Base-by-base conservation (phyloP, 2,113 vertebrate species). In the Xenus cinereus region DNA sequence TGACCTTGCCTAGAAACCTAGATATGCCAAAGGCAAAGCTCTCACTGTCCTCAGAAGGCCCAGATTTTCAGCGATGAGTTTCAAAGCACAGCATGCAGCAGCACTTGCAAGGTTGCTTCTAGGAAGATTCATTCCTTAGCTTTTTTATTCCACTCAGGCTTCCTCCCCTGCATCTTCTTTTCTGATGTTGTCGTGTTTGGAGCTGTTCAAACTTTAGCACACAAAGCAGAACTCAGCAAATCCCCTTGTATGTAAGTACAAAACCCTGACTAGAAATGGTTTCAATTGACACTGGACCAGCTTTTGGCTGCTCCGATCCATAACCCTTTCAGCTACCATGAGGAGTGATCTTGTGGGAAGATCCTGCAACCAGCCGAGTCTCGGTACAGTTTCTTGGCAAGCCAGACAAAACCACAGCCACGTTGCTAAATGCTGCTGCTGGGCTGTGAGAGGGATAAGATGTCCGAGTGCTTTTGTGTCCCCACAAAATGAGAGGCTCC, bases 281-380 rank as follows among this genome's bases (percentile, higher is more conserved):
- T 92, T 79, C 0, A 1, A 8, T 1, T 45, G 50, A 92, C 76
- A n/a, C 33, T 0, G 0, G 15, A 32, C 12, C 69, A 46, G 27
- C 12, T 94, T 59, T 88, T 37, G 23, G 32, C 67, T 66, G 30
- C 35, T 21, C 13, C 0, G 3, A 4, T 23, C 54, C 73, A 45
- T 18, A 46, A 53, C 26, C 19, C 76, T 84, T 86, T 63, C 81
- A 84, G 39, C 27, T 33, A 19, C 45, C 20, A 9, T 20, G 33
- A 67, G n/a, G 32, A 71, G 14, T 0, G 0, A 32, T 30, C 54
- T 62, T 33, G 10, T 48, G 53, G 51, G 22, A 71, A 91, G 77
- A 43, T 6, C 6, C 45, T 62, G 41, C 48, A 77, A 50, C 17
- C 0, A 0, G 12, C 5, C 0, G 1, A 64, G 20, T 4, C 63